Percentiles rank a stretch among this genome's conserved stretches.
phyloP scores from a whole-genome alignment of 2,113 vertebrate genomes.

The Perca flavescens region DNA sequence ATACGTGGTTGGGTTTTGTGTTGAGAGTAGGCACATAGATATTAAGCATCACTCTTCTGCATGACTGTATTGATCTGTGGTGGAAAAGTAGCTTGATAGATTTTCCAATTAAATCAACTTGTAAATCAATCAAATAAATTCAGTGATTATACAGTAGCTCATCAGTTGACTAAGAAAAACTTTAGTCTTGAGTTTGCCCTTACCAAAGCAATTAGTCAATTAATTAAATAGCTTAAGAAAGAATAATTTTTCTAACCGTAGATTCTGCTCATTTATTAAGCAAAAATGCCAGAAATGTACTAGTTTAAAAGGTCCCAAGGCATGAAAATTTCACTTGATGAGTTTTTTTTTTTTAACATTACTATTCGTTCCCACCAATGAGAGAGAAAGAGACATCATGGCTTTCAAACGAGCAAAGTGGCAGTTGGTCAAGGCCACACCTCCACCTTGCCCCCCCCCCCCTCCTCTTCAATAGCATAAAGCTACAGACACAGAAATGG shows the following conservation, averaged over 20 bases:
- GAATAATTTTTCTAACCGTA: neutral
- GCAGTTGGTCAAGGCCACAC: too few relatives aligned
- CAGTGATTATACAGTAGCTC: neutral
- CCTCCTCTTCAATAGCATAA: too few relatives aligned
- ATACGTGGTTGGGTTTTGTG: neutral
- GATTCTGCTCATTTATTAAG: neutral
- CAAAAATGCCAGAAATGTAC: neutral
- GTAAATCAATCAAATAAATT: too few relatives aligned
- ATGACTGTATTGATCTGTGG: conserved; percentile 8
- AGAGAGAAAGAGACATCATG: too few relatives aligned
- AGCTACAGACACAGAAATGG: too few relatives aligned
- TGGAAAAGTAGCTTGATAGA: neutral
- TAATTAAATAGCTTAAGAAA: neutral
- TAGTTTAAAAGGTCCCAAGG: neutral
- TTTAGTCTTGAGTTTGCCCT: neutral
- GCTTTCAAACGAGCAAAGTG: too few relatives aligned
- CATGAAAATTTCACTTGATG: too few relatives aligned
- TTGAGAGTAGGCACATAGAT: neutral
- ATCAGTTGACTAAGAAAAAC: too few relatives aligned
- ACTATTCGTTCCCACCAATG: too few relatives aligned
- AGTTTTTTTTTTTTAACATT: too few relatives aligned
- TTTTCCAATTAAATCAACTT: neutral
- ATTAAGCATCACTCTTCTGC: neutral
- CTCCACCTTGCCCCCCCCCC: too few relatives aligned
- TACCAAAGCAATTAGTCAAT: neutral